A percentile compares a stretch with the other conserved stretches of the same genome.
Conservation (phyloP, 2,888 invertebrate species). For the Ennomos quercinarius region DNA sequence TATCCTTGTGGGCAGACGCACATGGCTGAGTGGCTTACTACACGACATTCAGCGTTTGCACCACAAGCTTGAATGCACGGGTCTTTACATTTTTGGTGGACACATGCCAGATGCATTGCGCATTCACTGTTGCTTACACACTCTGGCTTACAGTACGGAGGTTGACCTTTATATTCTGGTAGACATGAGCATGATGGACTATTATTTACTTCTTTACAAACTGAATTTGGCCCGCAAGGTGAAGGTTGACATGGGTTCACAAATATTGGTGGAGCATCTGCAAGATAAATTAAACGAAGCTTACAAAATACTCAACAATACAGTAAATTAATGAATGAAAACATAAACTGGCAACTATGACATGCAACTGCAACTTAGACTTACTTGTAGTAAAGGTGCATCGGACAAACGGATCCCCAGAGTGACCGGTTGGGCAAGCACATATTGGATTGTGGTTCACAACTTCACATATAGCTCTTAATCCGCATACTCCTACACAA, state of each 20-base stretch:
- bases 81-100: conserved; percentile 90
- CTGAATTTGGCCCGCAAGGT: conserved; percentile 92
- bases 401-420: conserved; percentile 88
- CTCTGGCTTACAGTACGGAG: conserved; percentile 92
- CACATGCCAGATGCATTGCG: conserved; percentile 88
- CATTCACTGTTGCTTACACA: conserved; percentile 93
- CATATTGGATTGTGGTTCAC: conserved; percentile 91
- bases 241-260: conserved; percentile 90
- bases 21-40: conserved; percentile 91
- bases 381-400: conserved; percentile 75
- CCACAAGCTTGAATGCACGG: conserved; percentile 91
- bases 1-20: conserved; percentile 89
- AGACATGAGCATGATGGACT: conserved; percentile 91
- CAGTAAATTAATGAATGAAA: too few species aligned
- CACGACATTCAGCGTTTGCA: conserved; percentile 89
- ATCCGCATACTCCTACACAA: conserved; percentile 89
- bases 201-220: conserved; percentile 88
- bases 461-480: conserved; percentile 87
- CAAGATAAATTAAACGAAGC: conserved; percentile 37
- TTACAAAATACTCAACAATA: too few species aligned
- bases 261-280: conserved; percentile 58
- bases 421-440: conserved; percentile 87
- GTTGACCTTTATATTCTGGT: conserved; percentile 88
- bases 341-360: too few species aligned
- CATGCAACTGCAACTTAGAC: conserved; percentile 32